phyloP scores from a whole-genome alignment of 2,113 vertebrate genomes.

The Podarcis raffonei region DNA sequence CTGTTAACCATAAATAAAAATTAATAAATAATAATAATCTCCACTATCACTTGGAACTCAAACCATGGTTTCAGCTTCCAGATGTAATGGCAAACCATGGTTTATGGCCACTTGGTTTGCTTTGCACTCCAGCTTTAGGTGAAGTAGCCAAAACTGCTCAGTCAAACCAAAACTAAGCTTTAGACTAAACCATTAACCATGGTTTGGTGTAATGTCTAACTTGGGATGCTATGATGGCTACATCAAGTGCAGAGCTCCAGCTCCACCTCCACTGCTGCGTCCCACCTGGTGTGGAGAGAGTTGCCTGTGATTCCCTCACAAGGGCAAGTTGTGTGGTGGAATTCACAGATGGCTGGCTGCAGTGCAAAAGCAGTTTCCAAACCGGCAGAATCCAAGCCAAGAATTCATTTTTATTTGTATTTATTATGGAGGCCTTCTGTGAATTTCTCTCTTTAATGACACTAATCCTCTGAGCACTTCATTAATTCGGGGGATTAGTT shows the following conservation, averaged over 20 bases:
- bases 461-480: not conserved
- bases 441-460: slow-evolving; percentile 7
- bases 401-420: not conserved
- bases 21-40: not conserved
- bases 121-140: too few relatives aligned
- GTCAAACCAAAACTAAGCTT: not conserved
- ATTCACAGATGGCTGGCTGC: not conserved
- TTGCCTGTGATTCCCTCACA: rapidly evolving
- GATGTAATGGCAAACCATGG: not conserved
- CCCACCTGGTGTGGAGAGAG: rapidly evolving
- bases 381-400: not conserved
- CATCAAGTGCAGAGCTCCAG: not conserved
- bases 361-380: not conserved
- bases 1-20: too few relatives aligned
- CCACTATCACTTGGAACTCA: not conserved
- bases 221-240: not conserved
- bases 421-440: slow-evolving; percentile 11
- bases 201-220: not conserved
- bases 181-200: not conserved
- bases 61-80: not conserved
- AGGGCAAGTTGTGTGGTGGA: not conserved
- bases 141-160: not conserved
- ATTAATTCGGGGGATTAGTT: not conserved
- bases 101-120: not conserved
- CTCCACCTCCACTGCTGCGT: not conserved